Evolutionary conservation across 1,140 invertebrate species (phyloP), one percentile per base, ranked within the genome.

Genomic region (Drosophila asahinai): DNA sequence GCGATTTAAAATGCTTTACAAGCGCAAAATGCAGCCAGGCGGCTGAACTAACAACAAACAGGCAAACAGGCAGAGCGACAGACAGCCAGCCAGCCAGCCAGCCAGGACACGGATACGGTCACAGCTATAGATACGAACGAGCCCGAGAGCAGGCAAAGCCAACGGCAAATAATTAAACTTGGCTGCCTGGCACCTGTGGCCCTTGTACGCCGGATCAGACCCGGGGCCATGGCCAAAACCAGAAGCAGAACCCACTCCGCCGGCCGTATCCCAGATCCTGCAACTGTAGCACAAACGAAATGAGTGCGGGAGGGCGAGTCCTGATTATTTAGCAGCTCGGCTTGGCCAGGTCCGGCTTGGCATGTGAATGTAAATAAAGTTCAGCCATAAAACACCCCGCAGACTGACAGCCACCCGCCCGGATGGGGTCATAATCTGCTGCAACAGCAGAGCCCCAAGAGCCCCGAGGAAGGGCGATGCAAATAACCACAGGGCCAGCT

Each of bases 361-460:
- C 62, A 79, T 79, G 86, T 84, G 74, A 78, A 84, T 90, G 86
- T 90, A 89, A 90, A 84, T 90, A 90, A 81, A 90, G 81, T 90
- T 79, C 75, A 81, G 63, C 78, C 81, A 79, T 89, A 79, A 90
- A 81, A 90, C 71, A 79, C 55, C 83, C 59, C 81, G 70, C 75
- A 90, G 78, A 84, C 86, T 76, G 77, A 72, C 77, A 81, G 77
- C 55, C 68, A 36, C 48, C 52, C 14, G 9, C 55, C 59, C 38
- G 33, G n/a, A 51, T 49, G 58, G 36, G 61, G 60, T 58, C 70
- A 71, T 77, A 77, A 80, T 86, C 70, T 83, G 80, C 63, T 73
- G 80, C 58, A 62, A 67, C 76, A 73, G 30, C 70, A 52, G 49
- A 64, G 30, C 61, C 49, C 49, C 30, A 40, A n/a, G 54, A 12